Evolutionary conservation across 2,888 invertebrate species (phyloP).

Genomic region (Agapetus fuscipes): DNA sequence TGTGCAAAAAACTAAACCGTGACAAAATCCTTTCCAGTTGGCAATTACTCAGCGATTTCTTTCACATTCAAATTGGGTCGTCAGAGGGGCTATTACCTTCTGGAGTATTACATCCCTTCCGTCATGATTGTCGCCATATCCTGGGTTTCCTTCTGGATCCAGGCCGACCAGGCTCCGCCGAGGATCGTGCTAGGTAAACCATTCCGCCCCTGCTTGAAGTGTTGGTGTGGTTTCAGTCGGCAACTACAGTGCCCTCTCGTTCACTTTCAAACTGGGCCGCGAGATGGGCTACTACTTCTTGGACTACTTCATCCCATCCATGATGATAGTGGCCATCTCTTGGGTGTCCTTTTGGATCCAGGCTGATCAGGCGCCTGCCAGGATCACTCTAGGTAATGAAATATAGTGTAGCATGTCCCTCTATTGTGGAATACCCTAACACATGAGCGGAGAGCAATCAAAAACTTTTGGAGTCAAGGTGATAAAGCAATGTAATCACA

Average conservation of each 20-base stretch:
- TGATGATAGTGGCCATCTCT: conserved; percentile 75
- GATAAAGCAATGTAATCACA: too few relatives aligned
- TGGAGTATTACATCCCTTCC: neutral
- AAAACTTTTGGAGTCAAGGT: too few relatives aligned
- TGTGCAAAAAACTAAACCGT: too few relatives aligned
- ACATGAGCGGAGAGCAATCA: neutral
- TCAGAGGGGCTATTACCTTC: neutral
- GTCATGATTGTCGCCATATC: neutral
- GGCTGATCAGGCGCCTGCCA: conserved; percentile 74
- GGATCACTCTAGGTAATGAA: conserved; percentile 64
- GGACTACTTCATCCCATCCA: conserved; percentile 82
- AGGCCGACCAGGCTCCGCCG: neutral
- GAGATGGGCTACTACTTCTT: conserved; percentile 81
- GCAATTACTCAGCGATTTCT: neutral
- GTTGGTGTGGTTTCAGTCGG: conserved; percentile 68
- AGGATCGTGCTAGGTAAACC: neutral
- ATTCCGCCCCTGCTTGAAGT: neutral
- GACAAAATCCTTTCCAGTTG: conserved; percentile 1
- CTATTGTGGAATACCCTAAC: neutral
- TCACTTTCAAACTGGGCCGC: conserved; percentile 67
- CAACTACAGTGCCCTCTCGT: conserved; percentile 70
- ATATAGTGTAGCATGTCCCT: neutral
- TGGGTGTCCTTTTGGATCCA: conserved; percentile 89
- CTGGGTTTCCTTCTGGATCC: neutral
- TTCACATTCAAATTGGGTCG: neutral